Percentiles rank a stretch among this genome's conserved stretches.
Conservation (phyloP, 2,113 vertebrate species). For the Noctilio leporinus region DNA sequence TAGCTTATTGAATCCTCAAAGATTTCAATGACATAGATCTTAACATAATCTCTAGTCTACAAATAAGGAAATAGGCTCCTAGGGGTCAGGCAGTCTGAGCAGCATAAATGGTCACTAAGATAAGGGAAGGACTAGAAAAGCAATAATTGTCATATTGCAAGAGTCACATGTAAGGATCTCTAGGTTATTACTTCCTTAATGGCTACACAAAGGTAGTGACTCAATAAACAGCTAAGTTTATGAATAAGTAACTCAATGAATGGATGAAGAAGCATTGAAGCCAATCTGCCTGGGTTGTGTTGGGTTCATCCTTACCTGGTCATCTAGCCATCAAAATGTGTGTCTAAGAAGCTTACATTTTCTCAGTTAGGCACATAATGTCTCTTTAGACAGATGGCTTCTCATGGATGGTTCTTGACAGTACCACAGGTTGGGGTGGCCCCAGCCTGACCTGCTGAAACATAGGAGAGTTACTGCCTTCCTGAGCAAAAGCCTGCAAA, state of each 20-base stretch:
- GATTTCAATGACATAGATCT: not conserved
- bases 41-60: constrained; percentile 2
- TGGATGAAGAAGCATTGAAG: not conserved
- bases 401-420: not conserved
- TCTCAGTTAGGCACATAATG: not conserved
- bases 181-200: not conserved
- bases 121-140: not conserved
- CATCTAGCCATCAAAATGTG: constrained; percentile 22
- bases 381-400: not conserved
- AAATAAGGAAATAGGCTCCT: not conserved
- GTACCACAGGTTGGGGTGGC: not conserved
- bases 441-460: not conserved
- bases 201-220: not conserved
- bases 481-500: not conserved
- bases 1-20: not conserved
- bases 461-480: not conserved
- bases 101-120: not conserved
- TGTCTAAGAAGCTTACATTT: constrained; percentile 17
- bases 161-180: not conserved
- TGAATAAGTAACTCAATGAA: not conserved
- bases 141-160: not conserved
- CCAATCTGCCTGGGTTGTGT: not conserved
- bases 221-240: not conserved
- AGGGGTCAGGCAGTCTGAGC: not conserved
- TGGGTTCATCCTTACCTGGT: not conserved